Evolutionary conservation across 2,888 invertebrate genomes (phyloP), one percentile per base, ranked within the genome.

Genomic region (Epinotia brunnichana): DNA sequence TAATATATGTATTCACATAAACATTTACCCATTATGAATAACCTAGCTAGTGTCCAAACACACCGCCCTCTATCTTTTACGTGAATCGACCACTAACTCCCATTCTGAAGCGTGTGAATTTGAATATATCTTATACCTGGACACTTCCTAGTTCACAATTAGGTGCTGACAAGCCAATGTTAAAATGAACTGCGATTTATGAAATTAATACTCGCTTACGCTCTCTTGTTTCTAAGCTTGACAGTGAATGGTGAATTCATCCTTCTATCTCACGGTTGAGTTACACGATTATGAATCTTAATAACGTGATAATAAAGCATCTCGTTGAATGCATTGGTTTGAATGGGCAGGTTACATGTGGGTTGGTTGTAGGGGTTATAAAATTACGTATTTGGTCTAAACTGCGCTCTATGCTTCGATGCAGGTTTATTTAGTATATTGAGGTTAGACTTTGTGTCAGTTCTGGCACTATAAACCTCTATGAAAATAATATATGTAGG

Each of bases 111-210:
- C 54, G 74, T 77, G 77, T 57, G 64, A 73, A 76, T 76, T 78
- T 77, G 77, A 73, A 84, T 83, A 72, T 57, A 35, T 7, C 35
- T 35, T 35, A 7, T 9, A 24, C 35, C 74, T 44, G 68, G 76
- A 70, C 78, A 79, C 80, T 87, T 85, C 87, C 87, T 85, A 82
- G 81, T 84, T 78, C 79, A 78, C 82, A 82, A 84, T 85, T 83
- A 83, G 79, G 74, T 66, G 66, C 21, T 24, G 56, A 56, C 39
- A n/a, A 54, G n/a, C 21, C n/a, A 5, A 11, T 39, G 9, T 5
- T 19, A 41, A n/a, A 56, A 66, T 15, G 66, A n/a, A n/a, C 29
- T 21, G 19, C 41, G n/a, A 17, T 11, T 15, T 17, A 24, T n/a
- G 54, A 41, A 66, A 17, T 54, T 41, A n/a, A 13, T 54, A 39